These are phyloP conservation scores for Manacus vitellinus DNA, from an alignment of 2,113 vertebrate species.

Conservation along the genomic window DNA sequence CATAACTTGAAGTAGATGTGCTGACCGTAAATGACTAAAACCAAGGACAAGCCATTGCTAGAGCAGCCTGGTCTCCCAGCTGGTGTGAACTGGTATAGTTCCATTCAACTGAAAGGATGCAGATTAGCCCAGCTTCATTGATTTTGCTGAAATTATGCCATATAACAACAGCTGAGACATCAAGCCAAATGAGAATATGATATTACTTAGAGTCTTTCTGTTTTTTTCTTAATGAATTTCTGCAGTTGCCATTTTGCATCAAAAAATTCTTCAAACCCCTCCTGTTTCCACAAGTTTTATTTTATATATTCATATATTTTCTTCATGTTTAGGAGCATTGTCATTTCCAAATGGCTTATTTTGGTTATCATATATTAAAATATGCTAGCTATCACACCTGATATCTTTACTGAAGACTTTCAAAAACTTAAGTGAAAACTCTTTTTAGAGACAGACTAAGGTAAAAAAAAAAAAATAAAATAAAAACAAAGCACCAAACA, in stretches of 20 bases:
- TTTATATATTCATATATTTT: not conserved
- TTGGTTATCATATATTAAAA: not conserved
- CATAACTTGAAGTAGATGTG: not conserved
- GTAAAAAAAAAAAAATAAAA: not conserved
- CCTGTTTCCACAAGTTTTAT: not conserved
- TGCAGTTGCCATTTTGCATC: not conserved
- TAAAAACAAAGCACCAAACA: not conserved
- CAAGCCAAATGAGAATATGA: not conserved
- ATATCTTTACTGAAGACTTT: not conserved
- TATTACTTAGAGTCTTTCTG: not conserved
- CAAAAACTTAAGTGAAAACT: not conserved
- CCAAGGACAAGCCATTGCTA: not conserved
- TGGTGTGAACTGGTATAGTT: not conserved
- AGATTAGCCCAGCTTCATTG: conserved; percentile 8
- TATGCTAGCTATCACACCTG: not conserved
- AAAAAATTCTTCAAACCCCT: not conserved
- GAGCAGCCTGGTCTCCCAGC: not conserved
- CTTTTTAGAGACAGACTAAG: not conserved
- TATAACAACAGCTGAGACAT: not conserved
- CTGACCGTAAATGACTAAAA: not conserved
- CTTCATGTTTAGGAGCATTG: not conserved
- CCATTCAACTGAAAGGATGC: not conserved
- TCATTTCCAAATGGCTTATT: not conserved
- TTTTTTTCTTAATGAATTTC: not conserved
- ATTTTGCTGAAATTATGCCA: conserved; percentile 11